Conservation (phyloP, 2,888 invertebrate species). For the Phalera bucephala region DNA sequence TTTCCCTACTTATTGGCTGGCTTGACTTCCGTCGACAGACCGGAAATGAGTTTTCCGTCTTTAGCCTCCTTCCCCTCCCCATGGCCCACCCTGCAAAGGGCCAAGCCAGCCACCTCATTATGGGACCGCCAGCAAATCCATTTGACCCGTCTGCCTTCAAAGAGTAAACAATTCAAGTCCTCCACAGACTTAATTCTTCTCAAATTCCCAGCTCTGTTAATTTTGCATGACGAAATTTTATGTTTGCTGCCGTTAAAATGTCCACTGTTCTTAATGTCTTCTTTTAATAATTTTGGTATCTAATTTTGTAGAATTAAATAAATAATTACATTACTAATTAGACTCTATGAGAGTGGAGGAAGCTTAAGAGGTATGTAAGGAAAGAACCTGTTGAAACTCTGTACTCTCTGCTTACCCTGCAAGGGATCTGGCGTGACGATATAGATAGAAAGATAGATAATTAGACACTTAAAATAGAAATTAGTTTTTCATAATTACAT, state of each 20-base stretch:
- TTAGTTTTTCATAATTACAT: too few relatives aligned
- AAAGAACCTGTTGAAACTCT: too few relatives aligned
- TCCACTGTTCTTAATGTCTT: not conserved
- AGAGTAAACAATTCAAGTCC: slow-evolving; percentile 24
- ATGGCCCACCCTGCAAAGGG: slow-evolving; percentile 32
- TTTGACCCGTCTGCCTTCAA: slow-evolving; percentile 44
- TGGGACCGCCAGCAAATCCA: slow-evolving; percentile 56
- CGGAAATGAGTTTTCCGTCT: slow-evolving; percentile 76
- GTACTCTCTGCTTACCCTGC: too few relatives aligned
- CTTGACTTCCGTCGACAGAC: slow-evolving; percentile 63
- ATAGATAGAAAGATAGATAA: too few relatives aligned
- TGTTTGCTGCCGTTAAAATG: not conserved
- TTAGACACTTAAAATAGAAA: too few relatives aligned
- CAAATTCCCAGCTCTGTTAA: not conserved
- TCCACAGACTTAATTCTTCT: slow-evolving; percentile 8
- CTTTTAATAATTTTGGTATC: too few relatives aligned
- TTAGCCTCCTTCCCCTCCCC: slow-evolving; percentile 22
- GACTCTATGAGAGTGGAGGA: too few relatives aligned
- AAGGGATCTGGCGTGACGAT: too few relatives aligned
- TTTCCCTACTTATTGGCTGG: slow-evolving; percentile 69
- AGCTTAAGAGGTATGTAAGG: too few relatives aligned
- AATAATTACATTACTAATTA: too few relatives aligned
- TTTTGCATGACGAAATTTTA: not conserved
- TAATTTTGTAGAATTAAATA: too few relatives aligned
- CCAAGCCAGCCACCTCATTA: slow-evolving; percentile 66